Base-by-base conservation (phyloP, 1,140 invertebrate species). In the Plodia interpunctella region DNA sequence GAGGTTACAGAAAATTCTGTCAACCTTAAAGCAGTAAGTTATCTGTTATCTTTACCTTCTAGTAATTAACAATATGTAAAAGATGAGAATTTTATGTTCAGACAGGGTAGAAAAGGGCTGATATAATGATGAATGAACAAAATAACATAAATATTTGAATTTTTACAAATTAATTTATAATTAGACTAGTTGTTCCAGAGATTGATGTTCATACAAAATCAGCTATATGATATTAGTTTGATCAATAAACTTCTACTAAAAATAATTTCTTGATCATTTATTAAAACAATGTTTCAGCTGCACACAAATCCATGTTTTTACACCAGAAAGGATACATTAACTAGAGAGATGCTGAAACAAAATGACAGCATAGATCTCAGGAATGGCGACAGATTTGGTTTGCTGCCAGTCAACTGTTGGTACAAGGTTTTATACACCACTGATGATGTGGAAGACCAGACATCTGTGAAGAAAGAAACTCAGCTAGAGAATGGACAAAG, bases 271-370 rank as follows among this genome's bases (percentile, higher is more conserved):
- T n/a, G n/a, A n/a, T n/a, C n/a, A n/a, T n/a, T n/a, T n/a, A n/a
- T n/a, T n/a, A n/a, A n/a, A n/a, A n/a, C n/a, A 51, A 62, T 32
- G 49, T 80, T 81, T 25, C 70, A 87, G 85, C 60, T 86, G 20
- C 80, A 85, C 52, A 63, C 70, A 67, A 88, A 88, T 54, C 86
- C 86, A 30, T 87, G 83, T 58, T 88, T 83, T 56, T 74, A 67
- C 32, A 62, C 62, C 54, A 81, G 73, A 54, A 75, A 72, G 3
- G 57, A 49, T 17, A 70, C 44, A 9, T 52, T 80, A 1, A 20
- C 4, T 10, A 51, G 9, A 20, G 18, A 25, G 59, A 61, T 81
- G 52, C 59, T 87, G 17, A 63, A 56, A 50, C 67, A 72, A 60
- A 62, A 75, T 55, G 54, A 25, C 19, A 59, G 51, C 28, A 49